Conservation (phyloP, 2,888 invertebrate genomes). For the Ichneumoninae sp. region DNA sequence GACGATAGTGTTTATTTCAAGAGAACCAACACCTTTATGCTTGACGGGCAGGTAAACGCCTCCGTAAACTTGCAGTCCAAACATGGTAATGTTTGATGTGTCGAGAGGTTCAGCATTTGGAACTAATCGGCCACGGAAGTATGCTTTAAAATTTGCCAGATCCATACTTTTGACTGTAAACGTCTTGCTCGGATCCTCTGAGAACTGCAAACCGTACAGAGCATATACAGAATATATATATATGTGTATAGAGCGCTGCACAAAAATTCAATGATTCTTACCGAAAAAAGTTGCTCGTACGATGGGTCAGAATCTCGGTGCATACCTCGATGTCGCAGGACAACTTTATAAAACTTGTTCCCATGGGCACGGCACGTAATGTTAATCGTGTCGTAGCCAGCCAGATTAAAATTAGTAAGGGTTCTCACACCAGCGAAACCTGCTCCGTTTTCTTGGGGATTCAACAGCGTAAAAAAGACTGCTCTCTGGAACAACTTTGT, state of each 20-base stretch:
- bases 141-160: conserved; percentile 87
- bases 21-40: conserved; percentile 87
- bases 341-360: conserved; percentile 86
- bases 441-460: conserved; percentile 89
- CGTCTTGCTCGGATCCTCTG: conserved; percentile 81
- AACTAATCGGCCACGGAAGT: conserved; percentile 87
- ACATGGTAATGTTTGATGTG: conserved; percentile 86
- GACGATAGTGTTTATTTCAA: conserved; percentile 88
- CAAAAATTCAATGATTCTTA: conserved; percentile 43
- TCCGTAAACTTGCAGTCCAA: conserved; percentile 88
- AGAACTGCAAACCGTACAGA: conserved; percentile 82
- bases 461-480: conserved; percentile 87
- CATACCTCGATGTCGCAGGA: conserved; percentile 86
- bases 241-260: background rate
- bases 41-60: conserved; percentile 88
- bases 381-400: conserved; percentile 85
- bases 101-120: conserved; percentile 86
- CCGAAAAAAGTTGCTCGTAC: conserved; percentile 86
- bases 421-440: conserved; percentile 88
- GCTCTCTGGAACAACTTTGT: conserved; percentile 87
- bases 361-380: conserved; percentile 87
- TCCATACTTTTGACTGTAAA: conserved; percentile 86
- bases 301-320: conserved; percentile 86
- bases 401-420: conserved; percentile 85
- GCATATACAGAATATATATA: background rate